Base-by-base conservation (phyloP, 1,140 invertebrate genomes). In the Papilio xuthus region DNA sequence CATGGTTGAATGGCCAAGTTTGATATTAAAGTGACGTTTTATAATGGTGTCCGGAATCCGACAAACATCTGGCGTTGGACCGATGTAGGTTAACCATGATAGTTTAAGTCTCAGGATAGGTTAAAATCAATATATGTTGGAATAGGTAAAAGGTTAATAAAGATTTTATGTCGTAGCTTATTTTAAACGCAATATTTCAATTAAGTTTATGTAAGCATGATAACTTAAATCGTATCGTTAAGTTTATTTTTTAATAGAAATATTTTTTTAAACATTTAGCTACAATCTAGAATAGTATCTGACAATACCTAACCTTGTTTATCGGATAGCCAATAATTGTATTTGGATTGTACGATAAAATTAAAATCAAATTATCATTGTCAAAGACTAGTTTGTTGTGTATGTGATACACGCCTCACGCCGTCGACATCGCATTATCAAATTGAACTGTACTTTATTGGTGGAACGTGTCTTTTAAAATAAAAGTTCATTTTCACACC, bases 1-100 rank as follows among this genome's bases (percentile, higher is more conserved):
- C 41, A 10, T 72, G 18, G 7, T 37, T 72, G 37, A 44, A 42
- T 72, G 70, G 41, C 4, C 70, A 20, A 44, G 4, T 41, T 37
- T 70, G 28, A 20, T 41, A 10, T 44, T 72, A 23, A 72, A 72
- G 20, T 72, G 70, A 72, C 41, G 41, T 72, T 23, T 42, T 72
- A 72, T 72, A 44, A 44, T 72, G 20, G 41, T 44, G n/a, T 23
- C 56, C 8, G n/a, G 23, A 13, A 71, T 37, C n/a, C n/a, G n/a
- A 41, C 9, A 41, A n/a, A 42, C 70, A 72, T 72, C 37, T 44
- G 70, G 70, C 70, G 70, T 37, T 44, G 44, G 37, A 72, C n/a
- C n/a, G n/a, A 44, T 23, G 18, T 72, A 44, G 70, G 41, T 37
- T 72, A 12, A 72, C 70, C 70, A 72, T 42, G 10, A 72, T 15